Conservation (phyloP, 1,140 invertebrate genomes). For the Rhagoletis pomonella region DNA sequence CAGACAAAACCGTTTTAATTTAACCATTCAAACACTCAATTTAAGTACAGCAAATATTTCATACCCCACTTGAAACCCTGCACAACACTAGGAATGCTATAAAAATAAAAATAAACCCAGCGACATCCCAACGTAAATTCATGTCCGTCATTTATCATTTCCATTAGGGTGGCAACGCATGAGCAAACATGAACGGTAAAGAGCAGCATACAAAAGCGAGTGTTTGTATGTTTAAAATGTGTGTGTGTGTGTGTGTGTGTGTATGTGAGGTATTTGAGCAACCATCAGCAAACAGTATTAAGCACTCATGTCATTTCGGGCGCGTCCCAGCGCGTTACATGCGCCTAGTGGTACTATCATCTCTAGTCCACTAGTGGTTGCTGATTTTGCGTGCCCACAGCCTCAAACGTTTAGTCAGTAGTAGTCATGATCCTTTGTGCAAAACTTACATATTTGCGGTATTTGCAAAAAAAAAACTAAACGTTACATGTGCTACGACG, state of each 20-base stretch:
- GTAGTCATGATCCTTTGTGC: neutral
- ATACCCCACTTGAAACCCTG: neutral
- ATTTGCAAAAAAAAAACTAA: neutral
- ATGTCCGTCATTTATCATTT: conserved; percentile 34
- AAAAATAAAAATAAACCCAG: neutral
- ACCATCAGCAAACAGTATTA: conserved; percentile 17
- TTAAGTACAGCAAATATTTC: conserved; percentile 32
- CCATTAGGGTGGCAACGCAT: conserved; percentile 27
- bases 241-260: neutral
- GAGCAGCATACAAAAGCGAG: too few relatives aligned
- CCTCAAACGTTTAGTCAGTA: neutral
- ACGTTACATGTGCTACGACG: conserved; percentile 6
- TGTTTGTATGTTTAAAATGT: too few relatives aligned
- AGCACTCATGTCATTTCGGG: conserved; percentile 9
- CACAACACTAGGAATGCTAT: neutral
- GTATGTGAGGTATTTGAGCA: neutral
- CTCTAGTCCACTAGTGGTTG: neutral
- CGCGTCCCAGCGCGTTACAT: neutral
- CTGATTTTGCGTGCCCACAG: neutral
- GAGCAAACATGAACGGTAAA: too few relatives aligned
- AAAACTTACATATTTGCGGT: neutral
- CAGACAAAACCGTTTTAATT: conserved; percentile 13
- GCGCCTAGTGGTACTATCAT: neutral
- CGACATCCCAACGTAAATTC: neutral
- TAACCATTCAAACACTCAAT: conserved; percentile 43